phyloP scores from a whole-genome alignment of 2,797 vertebrate genomes.

The Sebastes nivosus region DNA sequence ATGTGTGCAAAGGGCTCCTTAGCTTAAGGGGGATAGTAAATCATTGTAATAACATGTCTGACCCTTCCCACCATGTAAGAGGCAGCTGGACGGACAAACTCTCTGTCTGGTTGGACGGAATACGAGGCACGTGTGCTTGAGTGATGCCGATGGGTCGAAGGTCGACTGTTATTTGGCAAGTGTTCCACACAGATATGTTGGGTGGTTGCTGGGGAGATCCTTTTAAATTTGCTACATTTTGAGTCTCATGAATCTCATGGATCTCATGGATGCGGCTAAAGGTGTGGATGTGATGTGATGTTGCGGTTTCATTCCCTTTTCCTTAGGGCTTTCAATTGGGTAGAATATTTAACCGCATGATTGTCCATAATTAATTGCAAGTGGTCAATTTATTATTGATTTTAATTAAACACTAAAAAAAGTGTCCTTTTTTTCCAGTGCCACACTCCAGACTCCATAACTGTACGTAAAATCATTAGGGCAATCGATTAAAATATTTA shows the following conservation, averaged over 20 bases:
- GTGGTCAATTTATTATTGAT: too few relatives aligned
- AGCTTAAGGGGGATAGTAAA: conserved; percentile 49
- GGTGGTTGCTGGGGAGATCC: background rate
- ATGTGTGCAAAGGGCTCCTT: conserved; percentile 38
- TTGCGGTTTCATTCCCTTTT: background rate
- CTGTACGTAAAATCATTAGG: too few relatives aligned
- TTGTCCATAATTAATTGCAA: too few relatives aligned
- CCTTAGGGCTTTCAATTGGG: background rate
- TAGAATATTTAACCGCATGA: background rate
- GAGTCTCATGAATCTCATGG: background rate
- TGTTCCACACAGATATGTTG: background rate
- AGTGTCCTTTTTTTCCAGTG: too few relatives aligned
- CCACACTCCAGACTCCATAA: too few relatives aligned
- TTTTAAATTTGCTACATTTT: background rate
- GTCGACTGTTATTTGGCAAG: conserved; percentile 7
- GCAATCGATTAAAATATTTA: too few relatives aligned
- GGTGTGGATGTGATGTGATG: background rate
- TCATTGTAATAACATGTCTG: conserved; percentile 50
- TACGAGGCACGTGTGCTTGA: conserved; percentile 49
- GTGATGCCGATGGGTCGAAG: conserved; percentile 33
- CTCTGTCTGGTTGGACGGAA: conserved; percentile 20
- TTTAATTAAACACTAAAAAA: too few relatives aligned
- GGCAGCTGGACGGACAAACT: conserved; percentile 46
- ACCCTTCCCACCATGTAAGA: conserved; percentile 53
- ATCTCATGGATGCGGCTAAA: background rate